phyloP scores from a whole-genome alignment of 2,113 vertebrate species.

The Petaurus breviceps region DNA sequence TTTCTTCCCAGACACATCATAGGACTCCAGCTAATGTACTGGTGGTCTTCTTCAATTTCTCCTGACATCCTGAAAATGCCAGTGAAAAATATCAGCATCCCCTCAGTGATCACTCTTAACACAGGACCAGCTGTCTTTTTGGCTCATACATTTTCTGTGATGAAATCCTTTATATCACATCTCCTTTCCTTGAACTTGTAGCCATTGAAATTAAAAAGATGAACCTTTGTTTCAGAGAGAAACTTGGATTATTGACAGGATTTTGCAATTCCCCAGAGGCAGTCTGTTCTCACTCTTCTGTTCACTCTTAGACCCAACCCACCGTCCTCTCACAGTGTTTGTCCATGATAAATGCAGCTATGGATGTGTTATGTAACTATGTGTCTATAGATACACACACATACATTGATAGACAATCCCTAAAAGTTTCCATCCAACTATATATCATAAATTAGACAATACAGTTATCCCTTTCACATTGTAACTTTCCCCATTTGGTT shows the following conservation, averaged over 20 bases:
- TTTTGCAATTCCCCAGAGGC: background rate
- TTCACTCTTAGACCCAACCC: background rate
- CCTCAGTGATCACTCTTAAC: background rate
- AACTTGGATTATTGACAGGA: background rate
- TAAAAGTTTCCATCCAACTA: too few relatives aligned
- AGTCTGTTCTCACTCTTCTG: background rate
- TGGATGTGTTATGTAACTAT: too few relatives aligned
- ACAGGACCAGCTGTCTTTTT: background rate
- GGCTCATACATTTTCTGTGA: background rate
- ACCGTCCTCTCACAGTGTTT: too few relatives aligned
- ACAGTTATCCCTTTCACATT: too few relatives aligned
- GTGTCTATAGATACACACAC: too few relatives aligned
- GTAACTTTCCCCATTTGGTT: too few relatives aligned
- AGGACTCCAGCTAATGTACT: background rate
- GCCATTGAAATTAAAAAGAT: background rate
- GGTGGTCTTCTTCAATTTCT: background rate
- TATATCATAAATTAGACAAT: too few relatives aligned
- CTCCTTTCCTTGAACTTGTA: background rate
- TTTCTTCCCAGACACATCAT: background rate
- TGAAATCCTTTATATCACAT: background rate
- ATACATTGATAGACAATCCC: too few relatives aligned
- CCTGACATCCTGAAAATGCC: background rate
- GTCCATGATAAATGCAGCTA: too few relatives aligned
- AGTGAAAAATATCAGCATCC: background rate
- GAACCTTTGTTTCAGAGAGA: background rate